phyloP scores from a whole-genome alignment of 2,113 vertebrate species.

The Sceloporus undulatus region DNA sequence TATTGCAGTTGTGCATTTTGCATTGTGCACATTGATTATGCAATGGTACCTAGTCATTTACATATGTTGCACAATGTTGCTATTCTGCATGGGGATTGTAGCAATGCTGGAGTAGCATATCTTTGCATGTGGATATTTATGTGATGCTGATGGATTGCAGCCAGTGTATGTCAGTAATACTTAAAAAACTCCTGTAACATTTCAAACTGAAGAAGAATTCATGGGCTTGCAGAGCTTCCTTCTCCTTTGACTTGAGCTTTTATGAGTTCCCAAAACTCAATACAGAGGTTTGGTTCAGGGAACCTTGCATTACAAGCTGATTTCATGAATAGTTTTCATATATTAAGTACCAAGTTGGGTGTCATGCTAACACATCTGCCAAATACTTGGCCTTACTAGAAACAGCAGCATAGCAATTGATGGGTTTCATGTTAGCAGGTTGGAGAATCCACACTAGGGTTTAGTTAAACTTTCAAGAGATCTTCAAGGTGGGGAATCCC shows the following conservation, averaged over 20 bases:
- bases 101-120: too few relatives aligned
- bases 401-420: not conserved
- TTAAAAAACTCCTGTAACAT: not conserved
- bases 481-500: too few relatives aligned
- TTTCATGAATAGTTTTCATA: not conserved
- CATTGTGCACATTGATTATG: too few relatives aligned
- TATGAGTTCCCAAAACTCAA: not conserved
- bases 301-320: not conserved
- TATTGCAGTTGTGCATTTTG: too few relatives aligned
- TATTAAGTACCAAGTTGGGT: not conserved
- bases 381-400: not conserved
- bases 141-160: not conserved
- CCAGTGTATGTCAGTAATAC: not conserved
- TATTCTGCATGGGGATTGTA: too few relatives aligned
- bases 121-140: too few relatives aligned
- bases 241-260: not conserved
- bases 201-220: not conserved
- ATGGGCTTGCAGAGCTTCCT: not conserved
- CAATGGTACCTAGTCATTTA: too few relatives aligned
- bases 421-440: too few relatives aligned
- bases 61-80: too few relatives aligned
- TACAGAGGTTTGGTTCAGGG: not conserved
- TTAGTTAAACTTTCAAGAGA: too few relatives aligned
- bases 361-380: not conserved
- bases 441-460: too few relatives aligned